Percentiles rank a stretch among this genome's conserved stretches.
Evolutionary conservation across 2,797 vertebrate species (phyloP).

Genomic region (Capromys pilorides): DNA sequence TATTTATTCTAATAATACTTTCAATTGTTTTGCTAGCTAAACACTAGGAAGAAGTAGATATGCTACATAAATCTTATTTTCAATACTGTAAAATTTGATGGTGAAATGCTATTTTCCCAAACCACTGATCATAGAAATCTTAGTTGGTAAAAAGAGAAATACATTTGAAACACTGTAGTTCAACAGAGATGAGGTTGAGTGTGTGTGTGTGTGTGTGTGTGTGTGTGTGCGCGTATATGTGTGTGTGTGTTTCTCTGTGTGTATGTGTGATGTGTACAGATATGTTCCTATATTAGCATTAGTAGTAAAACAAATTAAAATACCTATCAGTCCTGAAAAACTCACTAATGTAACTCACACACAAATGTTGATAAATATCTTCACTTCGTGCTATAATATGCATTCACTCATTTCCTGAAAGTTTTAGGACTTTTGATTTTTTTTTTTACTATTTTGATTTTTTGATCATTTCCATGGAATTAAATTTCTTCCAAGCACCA

Average conservation of each 20-base stretch:
- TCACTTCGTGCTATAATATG: not conserved
- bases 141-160: not conserved
- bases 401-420: not conserved
- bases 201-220: not conserved
- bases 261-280: too few species aligned
- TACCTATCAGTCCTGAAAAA: not conserved
- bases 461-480: not conserved
- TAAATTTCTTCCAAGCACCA: not conserved
- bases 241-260: too few species aligned
- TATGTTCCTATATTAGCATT: not conserved
- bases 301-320: conserved; percentile 25
- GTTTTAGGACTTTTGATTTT: not conserved
- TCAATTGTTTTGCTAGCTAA: not conserved
- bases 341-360: not conserved
- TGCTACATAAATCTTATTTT: not conserved
- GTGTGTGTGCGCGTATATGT: not conserved
- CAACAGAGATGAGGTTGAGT: not conserved
- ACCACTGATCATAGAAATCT: not conserved
- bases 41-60: not conserved
- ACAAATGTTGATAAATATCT: not conserved
- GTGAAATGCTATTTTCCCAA: not conserved
- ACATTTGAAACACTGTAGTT: rapidly evolving
- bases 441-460: not conserved
- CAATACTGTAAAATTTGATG: not conserved
- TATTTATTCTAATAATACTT: conserved; percentile 5